These are phyloP conservation scores for Scolopax bukidnonensis DNA, from an alignment of 2,797 vertebrate genomes.

Conservation along the genomic window DNA sequence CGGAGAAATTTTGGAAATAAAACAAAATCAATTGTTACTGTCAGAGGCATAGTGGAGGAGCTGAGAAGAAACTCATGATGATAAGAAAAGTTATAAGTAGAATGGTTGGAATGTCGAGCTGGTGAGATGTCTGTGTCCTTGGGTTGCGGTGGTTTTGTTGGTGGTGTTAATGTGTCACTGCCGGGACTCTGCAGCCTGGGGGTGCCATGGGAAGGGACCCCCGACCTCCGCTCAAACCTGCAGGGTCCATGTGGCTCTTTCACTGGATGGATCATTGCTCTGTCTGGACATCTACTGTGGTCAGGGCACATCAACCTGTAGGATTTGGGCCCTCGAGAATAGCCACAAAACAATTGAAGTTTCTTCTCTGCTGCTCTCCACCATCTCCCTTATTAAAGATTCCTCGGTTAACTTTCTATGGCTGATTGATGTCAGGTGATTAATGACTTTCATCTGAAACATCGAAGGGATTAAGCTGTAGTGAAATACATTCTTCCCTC, in stretches of 20 bases:
- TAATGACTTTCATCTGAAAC: slow-evolving; percentile 40
- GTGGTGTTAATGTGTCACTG: background rate
- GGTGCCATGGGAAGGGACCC: background rate
- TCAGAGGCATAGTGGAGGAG: background rate
- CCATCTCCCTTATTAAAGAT: background rate
- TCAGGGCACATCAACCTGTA: background rate
- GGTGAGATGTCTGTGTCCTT: background rate
- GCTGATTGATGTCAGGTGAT: slow-evolving; percentile 40
- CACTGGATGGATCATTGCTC: background rate
- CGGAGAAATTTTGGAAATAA: background rate
- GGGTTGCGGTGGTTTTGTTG: rapidly evolving
- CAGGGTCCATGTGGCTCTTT: background rate
- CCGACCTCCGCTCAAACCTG: rapidly evolving
- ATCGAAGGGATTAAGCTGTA: background rate
- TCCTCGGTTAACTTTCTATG: background rate
- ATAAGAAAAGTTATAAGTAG: background rate
- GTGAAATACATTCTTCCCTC: background rate
- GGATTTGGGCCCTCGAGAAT: background rate
- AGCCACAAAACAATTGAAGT: background rate
- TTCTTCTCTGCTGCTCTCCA: background rate
- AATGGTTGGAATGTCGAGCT: background rate
- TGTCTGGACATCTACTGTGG: background rate
- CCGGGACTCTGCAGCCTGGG: background rate
- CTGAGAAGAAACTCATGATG: background rate
- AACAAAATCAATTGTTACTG: background rate